A percentile compares a stretch with the other conserved stretches of the same genome.
Evolutionary conservation across 2,113 vertebrate genomes (phyloP).

Genomic region (Oenanthe melanoleuca): DNA sequence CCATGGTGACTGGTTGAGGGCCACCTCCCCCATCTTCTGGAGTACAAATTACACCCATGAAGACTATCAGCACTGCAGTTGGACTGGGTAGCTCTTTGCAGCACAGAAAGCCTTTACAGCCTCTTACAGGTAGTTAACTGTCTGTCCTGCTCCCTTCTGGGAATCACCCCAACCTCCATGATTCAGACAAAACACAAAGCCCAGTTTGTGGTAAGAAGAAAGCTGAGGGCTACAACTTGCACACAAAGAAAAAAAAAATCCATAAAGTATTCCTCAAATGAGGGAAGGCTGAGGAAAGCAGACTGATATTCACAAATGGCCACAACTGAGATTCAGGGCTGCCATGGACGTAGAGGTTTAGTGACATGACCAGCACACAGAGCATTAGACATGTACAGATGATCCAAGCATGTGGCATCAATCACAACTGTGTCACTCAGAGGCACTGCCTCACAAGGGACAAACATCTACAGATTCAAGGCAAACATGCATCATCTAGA

Average conservation of each 20-base stretch:
- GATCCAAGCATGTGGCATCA: conserved; percentile 37
- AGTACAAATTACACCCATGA: neutral
- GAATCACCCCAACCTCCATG: neutral
- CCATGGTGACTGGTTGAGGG: conserved; percentile 51
- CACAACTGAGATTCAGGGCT: conserved; percentile 69
- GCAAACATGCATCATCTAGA: conserved; percentile 89
- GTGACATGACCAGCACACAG: conserved; percentile 39
- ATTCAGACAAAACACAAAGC: conserved; percentile 28
- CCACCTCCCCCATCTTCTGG: neutral
- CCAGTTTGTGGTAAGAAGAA: neutral
- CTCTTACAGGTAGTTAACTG: neutral
- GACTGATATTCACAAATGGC: conserved; percentile 19
- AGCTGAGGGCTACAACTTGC: neutral
- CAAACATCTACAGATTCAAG: conserved; percentile 67
- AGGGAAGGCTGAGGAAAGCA: neutral
- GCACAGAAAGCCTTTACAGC: neutral
- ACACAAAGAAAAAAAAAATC: neutral
- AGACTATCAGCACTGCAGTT: neutral
- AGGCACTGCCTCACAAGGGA: conserved; percentile 32
- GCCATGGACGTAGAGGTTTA: conserved; percentile 28
- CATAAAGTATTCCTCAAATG: neutral
- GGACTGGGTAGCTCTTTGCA: neutral
- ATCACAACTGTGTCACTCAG: conserved; percentile 59
- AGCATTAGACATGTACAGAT: conserved; percentile 46
- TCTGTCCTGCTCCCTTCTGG: neutral